phyloP scores from a whole-genome alignment of 2,888 invertebrate genomes.

The Pandemis heparana region DNA sequence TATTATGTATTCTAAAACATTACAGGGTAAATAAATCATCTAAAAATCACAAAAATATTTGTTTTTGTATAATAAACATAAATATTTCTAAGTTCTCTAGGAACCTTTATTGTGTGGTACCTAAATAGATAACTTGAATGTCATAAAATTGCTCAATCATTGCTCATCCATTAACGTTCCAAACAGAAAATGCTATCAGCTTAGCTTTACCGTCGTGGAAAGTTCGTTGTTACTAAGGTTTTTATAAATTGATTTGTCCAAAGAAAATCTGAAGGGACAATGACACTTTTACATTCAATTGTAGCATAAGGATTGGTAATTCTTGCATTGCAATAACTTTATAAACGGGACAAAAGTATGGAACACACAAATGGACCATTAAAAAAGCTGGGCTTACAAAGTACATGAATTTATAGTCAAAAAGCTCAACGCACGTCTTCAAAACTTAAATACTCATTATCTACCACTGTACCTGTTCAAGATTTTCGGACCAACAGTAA shows the following conservation, averaged over 20 bases:
- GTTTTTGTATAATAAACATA: background rate
- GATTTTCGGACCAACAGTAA: constrained; percentile 26
- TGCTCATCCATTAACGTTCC: background rate
- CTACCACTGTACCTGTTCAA: constrained; percentile 33
- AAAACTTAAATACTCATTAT: constrained; percentile 23
- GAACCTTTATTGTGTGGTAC: background rate
- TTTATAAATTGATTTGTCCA: background rate
- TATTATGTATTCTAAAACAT: too few species aligned
- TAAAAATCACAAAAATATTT: background rate
- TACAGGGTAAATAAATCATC: too few species aligned
- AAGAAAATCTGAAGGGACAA: background rate
- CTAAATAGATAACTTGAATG: background rate
- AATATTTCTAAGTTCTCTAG: background rate
- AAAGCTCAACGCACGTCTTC: constrained; percentile 23
- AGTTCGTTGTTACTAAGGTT: background rate
- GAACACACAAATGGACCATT: background rate
- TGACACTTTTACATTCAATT: background rate
- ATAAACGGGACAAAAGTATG: background rate
- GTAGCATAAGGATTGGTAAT: background rate
- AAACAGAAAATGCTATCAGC: background rate
- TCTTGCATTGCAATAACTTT: background rate
- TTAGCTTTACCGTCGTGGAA: background rate
- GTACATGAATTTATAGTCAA: constrained; percentile 25
- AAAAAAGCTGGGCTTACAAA: constrained; percentile 13
- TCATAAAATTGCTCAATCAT: background rate